Base-by-base conservation (phyloP, 2,888 invertebrate species). In the Sialis lutaria region DNA sequence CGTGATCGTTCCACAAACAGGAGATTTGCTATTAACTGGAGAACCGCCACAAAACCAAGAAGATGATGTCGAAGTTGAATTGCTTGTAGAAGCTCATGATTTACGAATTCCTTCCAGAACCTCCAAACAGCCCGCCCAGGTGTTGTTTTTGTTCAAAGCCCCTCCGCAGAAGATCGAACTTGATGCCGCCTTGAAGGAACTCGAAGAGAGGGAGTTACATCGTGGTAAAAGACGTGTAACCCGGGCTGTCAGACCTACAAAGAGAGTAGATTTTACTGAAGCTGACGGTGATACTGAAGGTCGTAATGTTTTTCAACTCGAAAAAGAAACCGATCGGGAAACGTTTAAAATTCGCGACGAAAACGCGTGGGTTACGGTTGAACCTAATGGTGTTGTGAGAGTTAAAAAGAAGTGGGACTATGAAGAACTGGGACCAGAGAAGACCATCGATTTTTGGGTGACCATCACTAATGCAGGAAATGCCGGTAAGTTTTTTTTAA, bases 341-440 rank as follows among this genome's bases (percentile, higher is more conserved):
- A 88, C 86, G 7, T 92, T 91, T 65, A 90, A 91, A 68, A 89
- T 92, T 59, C 74, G 91, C 57, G 91, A 91, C 59, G 89, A 90
- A 63, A 92, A 91, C 70, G 83, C 85, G 54, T 92, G 92, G 91
- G 90, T 92, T 48, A 87, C 85, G 42, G 90, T 92, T 46, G 90
- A 88, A 65, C 79, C 85, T 42, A 89, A 87, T 67, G 92, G 92
- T 56, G 85, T 88, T 48, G 90, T 92, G 58, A 79, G 85, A 59
- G 91, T 92, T 53, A 90, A 89, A 68, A 88, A 90, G 78, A 90
- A 90, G 78, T 92, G 92, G 92, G 91, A 92, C 74, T 92, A 89
- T 66, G 92, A 92, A 62, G 91, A 91, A 61, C 67, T 92, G 43
- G 91, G 91, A 31, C 88, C 89, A 2, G 91, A 92, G 68, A 92